Conservation (phyloP, 2,888 invertebrate species). For the Eudemis profundana region DNA sequence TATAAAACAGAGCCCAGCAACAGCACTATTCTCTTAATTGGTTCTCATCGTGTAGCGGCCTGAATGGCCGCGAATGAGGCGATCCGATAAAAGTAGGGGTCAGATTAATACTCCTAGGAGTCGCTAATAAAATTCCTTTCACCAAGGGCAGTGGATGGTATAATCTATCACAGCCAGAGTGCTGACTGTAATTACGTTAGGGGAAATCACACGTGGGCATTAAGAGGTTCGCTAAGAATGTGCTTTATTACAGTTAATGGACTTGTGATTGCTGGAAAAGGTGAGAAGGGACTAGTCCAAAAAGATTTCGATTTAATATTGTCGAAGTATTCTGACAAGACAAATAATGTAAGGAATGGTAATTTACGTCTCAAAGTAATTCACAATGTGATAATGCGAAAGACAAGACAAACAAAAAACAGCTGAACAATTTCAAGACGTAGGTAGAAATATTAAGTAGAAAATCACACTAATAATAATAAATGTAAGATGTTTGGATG, state of each 20-base stretch:
- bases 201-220: conserved; percentile 28
- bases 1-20: neutral
- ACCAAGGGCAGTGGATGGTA: conserved; percentile 19
- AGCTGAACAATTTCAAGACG: too few species aligned
- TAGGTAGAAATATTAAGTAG: too few species aligned
- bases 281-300: neutral
- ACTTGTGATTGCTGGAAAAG: conserved; percentile 1
- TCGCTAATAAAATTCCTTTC: conserved; percentile 42
- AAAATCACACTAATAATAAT: too few species aligned
- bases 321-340: too few species aligned
- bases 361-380: too few species aligned
- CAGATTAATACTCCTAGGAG: conserved; percentile 31
- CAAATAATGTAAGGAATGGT: too few species aligned
- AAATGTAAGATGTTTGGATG: too few species aligned
- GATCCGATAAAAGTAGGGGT: conserved; percentile 35
- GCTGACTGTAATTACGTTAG: conserved; percentile 38
- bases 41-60: conserved; percentile 16
- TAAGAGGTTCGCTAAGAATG: conserved; percentile 10
- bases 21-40: conserved; percentile 32
- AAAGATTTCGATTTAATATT: too few species aligned
- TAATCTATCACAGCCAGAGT: conserved; percentile 41
- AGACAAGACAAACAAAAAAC: too few species aligned
- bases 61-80: conserved; percentile 20
- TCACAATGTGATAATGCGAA: too few species aligned
- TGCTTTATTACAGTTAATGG: conserved; percentile 20